Evolutionary conservation across 2,888 invertebrate genomes (phyloP).

Genomic region (Spisula subtruncata): DNA sequence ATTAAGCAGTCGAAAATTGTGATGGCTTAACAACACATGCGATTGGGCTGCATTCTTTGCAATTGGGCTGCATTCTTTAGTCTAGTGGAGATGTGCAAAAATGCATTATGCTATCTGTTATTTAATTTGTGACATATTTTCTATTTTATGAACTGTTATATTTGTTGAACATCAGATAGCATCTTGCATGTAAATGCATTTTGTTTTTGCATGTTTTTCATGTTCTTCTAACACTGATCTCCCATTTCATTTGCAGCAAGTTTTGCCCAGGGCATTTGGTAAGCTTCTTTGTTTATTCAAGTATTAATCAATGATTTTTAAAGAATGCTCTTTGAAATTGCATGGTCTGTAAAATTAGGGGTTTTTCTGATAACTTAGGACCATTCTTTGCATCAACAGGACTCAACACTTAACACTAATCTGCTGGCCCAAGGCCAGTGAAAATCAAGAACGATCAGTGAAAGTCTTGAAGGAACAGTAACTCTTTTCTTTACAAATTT

Average conservation of each 20-base stretch:
- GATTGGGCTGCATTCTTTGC: too few relatives aligned
- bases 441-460: too few relatives aligned
- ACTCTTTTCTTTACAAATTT: too few relatives aligned
- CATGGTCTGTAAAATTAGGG: too few relatives aligned
- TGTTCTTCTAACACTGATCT: constrained; percentile 71
- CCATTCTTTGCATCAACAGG: too few relatives aligned
- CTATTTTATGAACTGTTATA: constrained; percentile 12
- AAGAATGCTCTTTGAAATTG: too few relatives aligned
- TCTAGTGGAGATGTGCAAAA: background rate
- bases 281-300: constrained; percentile 70
- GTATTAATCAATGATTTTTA: background rate
- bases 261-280: constrained; percentile 84
- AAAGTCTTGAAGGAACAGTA: too few relatives aligned
- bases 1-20: too few relatives aligned
- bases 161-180: constrained; percentile 9
- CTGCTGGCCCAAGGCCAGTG: too few relatives aligned
- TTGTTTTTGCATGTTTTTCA: constrained; percentile 62
- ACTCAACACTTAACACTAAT: too few relatives aligned
- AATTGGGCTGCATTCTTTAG: background rate
- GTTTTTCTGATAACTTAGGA: too few relatives aligned
- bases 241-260: constrained; percentile 79
- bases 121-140: constrained; percentile 7
- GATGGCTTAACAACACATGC: too few relatives aligned
- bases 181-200: constrained; percentile 41
- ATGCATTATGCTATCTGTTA: constrained; percentile 28